phyloP scores from a whole-genome alignment of 2,797 vertebrate genomes.

The Chromobotia macracanthus region DNA sequence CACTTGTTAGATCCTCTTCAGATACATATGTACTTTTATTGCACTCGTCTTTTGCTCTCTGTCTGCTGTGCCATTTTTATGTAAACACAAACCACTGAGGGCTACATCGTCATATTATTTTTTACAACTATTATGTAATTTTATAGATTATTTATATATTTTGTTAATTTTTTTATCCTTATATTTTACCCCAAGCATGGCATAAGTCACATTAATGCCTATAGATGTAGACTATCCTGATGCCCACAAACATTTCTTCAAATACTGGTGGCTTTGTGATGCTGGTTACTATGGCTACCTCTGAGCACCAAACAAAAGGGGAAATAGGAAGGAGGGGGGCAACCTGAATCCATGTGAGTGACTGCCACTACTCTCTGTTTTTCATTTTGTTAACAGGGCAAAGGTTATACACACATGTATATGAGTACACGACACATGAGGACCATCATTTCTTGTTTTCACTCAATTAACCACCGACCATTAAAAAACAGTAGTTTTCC shows the following conservation, averaged over 20 bases:
- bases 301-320: slow-evolving; percentile 55
- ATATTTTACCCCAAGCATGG: neutral
- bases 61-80: slow-evolving; percentile 15
- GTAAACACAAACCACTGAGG: neutral
- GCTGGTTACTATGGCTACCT: slow-evolving; percentile 62
- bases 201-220: slow-evolving; percentile 35
- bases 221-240: slow-evolving; percentile 53
- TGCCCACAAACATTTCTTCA: slow-evolving; percentile 54
- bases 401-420: neutral
- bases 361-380: slow-evolving; percentile 53
- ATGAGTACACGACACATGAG: neutral
- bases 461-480: neutral
- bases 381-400: slow-evolving; percentile 48
- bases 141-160: neutral
- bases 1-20: slow-evolving; percentile 41
- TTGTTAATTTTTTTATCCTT: neutral
- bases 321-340: slow-evolving; percentile 50
- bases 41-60: slow-evolving; percentile 25
- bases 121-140: neutral
- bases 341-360: slow-evolving; percentile 38
- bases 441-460: too few species aligned
- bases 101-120: neutral
- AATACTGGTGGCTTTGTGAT: slow-evolving; percentile 60
- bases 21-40: slow-evolving; percentile 25
- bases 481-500: neutral